Evolutionary conservation across 2,888 invertebrate species (phyloP).

Genomic region (Dynastes maya): DNA sequence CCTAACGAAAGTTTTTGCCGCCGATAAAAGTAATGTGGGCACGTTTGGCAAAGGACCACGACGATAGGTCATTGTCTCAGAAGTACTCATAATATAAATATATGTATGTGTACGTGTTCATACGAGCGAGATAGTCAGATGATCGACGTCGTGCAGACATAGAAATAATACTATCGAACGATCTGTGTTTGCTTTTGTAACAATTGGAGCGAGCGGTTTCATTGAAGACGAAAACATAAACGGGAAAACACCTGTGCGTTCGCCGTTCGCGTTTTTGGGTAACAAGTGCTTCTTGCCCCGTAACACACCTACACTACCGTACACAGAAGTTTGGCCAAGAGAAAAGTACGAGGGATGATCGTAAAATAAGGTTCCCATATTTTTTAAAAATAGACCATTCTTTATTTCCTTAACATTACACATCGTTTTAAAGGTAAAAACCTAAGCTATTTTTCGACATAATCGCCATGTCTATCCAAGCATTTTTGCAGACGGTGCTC

Average conservation of each 20-base stretch:
- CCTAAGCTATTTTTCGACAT: too few species aligned
- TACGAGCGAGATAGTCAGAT: not conserved
- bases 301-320: not conserved
- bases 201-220: conserved; percentile 33
- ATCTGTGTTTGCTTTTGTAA: conserved; percentile 25
- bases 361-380: too few species aligned
- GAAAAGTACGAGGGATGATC: too few species aligned
- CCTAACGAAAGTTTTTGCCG: not conserved
- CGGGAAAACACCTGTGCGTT: conserved; percentile 38
- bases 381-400: too few species aligned
- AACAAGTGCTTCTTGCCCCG: conserved; percentile 33
- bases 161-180: conserved; percentile 33
- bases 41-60: not conserved
- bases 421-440: too few species aligned
- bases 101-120: not conserved
- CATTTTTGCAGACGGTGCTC: too few species aligned
- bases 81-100: not conserved
- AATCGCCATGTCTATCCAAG: too few species aligned
- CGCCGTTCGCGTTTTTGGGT: conserved; percentile 26
- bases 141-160: conserved; percentile 6
- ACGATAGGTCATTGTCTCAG: not conserved
- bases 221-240: conserved; percentile 35
- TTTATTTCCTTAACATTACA: too few species aligned
- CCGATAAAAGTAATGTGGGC: conserved; percentile 1
- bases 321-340: too few species aligned